Conservation (phyloP, 2,888 invertebrate species). For the Lasioglossum leucozonium region DNA sequence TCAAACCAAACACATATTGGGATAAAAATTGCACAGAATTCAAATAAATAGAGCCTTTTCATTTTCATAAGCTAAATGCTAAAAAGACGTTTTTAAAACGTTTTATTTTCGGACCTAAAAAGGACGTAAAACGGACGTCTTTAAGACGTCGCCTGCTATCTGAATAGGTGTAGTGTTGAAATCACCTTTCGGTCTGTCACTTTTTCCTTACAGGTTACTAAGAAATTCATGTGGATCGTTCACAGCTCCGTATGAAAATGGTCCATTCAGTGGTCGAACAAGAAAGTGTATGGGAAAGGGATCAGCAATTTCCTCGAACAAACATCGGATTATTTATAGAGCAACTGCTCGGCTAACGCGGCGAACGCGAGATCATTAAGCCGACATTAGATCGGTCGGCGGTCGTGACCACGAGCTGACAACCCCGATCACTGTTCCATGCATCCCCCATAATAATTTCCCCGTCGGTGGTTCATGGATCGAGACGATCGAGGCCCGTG, state of each 20-base stretch:
- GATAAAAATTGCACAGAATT: no score
- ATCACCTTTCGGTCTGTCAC: no score
- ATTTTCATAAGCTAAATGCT: no score
- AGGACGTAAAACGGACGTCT: no score
- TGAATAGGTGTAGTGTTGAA: no score
- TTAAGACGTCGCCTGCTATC: no score
- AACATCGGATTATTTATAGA: not conserved
- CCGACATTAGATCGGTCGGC: conserved; percentile 1
- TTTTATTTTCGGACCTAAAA: no score
- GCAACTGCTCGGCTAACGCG: not conserved
- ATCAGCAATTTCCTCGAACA: not conserved
- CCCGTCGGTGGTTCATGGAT: conserved; percentile 30
- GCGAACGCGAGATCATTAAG: conserved; percentile 10
- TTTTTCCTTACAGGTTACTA: not conserved
- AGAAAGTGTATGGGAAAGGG: not conserved
- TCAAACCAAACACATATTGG: no score
- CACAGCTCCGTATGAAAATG: not conserved
- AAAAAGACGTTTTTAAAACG: no score
- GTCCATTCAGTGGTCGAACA: conserved; percentile 1
- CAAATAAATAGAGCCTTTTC: no score
- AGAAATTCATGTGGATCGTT: not conserved
- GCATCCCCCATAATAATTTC: conserved; percentile 44
- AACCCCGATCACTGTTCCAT: conserved; percentile 10
- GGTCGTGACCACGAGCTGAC: conserved; percentile 14
- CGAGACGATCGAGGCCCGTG: conserved; percentile 34